phyloP scores from a whole-genome alignment of 2,888 invertebrate genomes.

The Linyphia triangularis region DNA sequence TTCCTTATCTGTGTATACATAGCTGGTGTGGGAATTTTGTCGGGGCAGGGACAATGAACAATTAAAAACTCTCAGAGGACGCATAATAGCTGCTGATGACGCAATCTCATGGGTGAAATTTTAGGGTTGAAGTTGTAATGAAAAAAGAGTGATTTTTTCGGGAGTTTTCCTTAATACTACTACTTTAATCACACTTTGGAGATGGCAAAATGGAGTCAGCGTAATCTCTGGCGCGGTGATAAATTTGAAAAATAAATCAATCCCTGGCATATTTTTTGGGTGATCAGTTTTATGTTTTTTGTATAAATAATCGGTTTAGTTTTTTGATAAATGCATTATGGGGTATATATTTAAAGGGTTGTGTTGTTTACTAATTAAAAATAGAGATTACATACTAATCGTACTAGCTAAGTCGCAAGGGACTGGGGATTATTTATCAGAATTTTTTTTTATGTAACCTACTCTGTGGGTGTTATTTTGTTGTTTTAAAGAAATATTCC shows the following conservation, averaged over 20 bases:
- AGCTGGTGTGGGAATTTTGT: conserved; percentile 42
- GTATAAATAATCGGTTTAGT: conserved; percentile 6
- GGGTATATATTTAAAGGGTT: no score
- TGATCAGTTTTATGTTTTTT: conserved; percentile 2
- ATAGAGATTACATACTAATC: no score
- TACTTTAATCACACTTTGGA: conserved; percentile 66
- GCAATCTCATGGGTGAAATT: conserved; percentile 68
- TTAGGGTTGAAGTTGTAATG: conserved; percentile 7
- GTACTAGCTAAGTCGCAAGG: no score
- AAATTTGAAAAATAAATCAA: conserved; percentile 32
- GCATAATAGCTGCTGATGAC: conserved; percentile 73
- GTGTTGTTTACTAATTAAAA: no score
- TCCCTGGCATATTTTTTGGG: background rate
- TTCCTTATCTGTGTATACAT: conserved; percentile 67
- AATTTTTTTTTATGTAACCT: no score
- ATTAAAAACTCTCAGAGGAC: conserved; percentile 67
- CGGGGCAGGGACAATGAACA: conserved; percentile 65
- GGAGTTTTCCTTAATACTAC: conserved; percentile 39
- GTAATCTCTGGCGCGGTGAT: no score
- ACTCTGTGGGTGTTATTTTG: no score
- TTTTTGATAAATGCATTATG: conserved; percentile 8
- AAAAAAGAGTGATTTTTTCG: conserved; percentile 9
- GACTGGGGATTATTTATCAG: no score
- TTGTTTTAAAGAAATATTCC: no score
- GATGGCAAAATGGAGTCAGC: background rate